These are phyloP conservation scores for Wiebesia pumilae DNA, from an alignment of 1,140 invertebrate genomes.

Conservation along the genomic window DNA sequence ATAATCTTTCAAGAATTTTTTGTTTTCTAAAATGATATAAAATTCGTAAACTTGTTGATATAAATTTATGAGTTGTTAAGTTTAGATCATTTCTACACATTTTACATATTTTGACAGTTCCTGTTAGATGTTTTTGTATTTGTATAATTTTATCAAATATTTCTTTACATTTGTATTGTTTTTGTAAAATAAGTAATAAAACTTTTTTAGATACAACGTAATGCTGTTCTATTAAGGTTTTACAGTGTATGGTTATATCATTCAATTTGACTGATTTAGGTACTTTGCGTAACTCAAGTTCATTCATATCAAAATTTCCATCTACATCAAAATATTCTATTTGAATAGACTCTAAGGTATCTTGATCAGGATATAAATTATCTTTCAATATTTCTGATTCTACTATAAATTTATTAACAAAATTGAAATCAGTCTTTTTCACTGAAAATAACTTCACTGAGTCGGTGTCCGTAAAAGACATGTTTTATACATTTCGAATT, in stretches of 20 bases:
- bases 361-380: constrained; percentile 79
- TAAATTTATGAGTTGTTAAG: constrained; percentile 86
- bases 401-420: not conserved
- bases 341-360: constrained; percentile 84
- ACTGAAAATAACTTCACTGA: not conserved
- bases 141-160: constrained; percentile 89
- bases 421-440: not conserved
- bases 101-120: constrained; percentile 82
- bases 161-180: constrained; percentile 87
- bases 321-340: constrained; percentile 79
- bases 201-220: constrained; percentile 93
- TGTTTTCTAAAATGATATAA: constrained; percentile 90
- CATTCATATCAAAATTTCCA: constrained; percentile 79
- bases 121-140: constrained; percentile 83
- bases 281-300: constrained; percentile 83
- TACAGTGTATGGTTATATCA: constrained; percentile 81
- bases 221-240: constrained; percentile 83
- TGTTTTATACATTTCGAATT: too few species aligned
- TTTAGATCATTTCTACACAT: constrained; percentile 83
- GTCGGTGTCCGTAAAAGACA: too few species aligned
- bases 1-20: constrained; percentile 85
- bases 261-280: constrained; percentile 79
- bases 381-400: not conserved
- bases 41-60: constrained; percentile 88
- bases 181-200: constrained; percentile 91